Percentiles rank a stretch among this genome's conserved stretches.
Evolutionary conservation across 2,113 vertebrate species (phyloP).

Genomic region (Calyptommatus sinebrachiatus): DNA sequence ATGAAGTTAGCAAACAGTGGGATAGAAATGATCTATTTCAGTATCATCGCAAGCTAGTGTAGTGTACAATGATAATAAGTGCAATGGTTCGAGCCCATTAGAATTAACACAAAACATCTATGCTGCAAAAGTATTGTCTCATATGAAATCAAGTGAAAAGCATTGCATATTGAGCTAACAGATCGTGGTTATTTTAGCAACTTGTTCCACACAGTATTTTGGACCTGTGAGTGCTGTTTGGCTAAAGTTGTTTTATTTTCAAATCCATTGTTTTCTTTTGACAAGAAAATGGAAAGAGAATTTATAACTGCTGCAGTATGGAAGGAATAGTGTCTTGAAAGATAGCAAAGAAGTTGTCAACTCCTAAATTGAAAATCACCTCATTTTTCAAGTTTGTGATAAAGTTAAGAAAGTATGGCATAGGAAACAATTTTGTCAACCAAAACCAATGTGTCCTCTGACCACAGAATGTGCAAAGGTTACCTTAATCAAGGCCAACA

Average conservation of each 20-base stretch:
- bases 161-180: background rate
- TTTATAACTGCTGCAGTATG: background rate
- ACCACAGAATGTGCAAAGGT: background rate
- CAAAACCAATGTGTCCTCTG: constrained; percentile 1
- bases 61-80: background rate
- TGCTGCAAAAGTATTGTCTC: background rate
- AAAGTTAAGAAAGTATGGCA: background rate
- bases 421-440: constrained; percentile 4
- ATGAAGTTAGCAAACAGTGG: background rate
- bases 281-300: constrained; percentile 23
- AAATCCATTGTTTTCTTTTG: constrained; percentile 20
- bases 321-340: constrained; percentile 3
- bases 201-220: background rate
- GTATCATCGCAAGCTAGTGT: background rate
- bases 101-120: background rate
- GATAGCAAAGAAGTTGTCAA: background rate
- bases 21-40: background rate
- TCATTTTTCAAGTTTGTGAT: background rate
- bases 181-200: background rate
- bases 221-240: background rate
- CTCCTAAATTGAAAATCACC: background rate
- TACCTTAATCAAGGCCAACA: background rate
- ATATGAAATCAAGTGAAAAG: background rate
- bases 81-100: background rate
- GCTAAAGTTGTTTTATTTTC: constrained; percentile 8